Base-by-base conservation (phyloP, 2,888 invertebrate genomes). In the Syrista parreyssii region DNA sequence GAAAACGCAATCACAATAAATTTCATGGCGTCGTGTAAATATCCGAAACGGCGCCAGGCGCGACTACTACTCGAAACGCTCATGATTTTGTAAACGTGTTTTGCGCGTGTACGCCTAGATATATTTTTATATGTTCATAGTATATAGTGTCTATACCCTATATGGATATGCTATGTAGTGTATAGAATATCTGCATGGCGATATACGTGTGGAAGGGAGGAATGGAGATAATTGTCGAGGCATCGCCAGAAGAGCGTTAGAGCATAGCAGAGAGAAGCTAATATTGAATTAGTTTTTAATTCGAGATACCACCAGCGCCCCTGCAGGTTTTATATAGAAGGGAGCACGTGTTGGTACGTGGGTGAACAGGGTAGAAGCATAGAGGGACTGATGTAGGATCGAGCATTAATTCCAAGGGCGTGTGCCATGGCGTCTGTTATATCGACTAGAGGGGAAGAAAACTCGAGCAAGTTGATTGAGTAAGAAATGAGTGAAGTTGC, bases 281-380 rank as follows among this genome's bases (percentile, higher is more conserved):
- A 87, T 86, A 86, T 88, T 85, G 85, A 83, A 89, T 89, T 89
- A 88, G 86, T 89, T 89, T 89, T 89, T 89, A 88, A 89, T 89
- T 89, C 80, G 83, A 76, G 81, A 80, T 78, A 78, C 77, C 79
- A 72, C 78, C 74, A 35, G 72, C 80, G 31, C n/a, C n/a, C 68
- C 23, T n/a, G 75, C 31, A 30, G n/a, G 74, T 35, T 76, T 35
- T 23, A 23, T 23, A 6, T 71, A 12, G 71, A 31, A 71, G 32
- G 71, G 32, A 31, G 31, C 71, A 71, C 71, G 71, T 71, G 71
- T 75, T 75, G 77, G 35, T 68, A 72, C 69, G 74, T 68, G 72
- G 73, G 78, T 55, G 75, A 73, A 78, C 78, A 71, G 78, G 55
- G 71, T 68, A 72, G 76, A 31, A 77, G 82, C 79, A 55, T 23